Evolutionary conservation across 92 coral and sea anemone species (phyloP), one percentile per base, ranked within the genome.

Genomic region (Palythoa grandis): DNA sequence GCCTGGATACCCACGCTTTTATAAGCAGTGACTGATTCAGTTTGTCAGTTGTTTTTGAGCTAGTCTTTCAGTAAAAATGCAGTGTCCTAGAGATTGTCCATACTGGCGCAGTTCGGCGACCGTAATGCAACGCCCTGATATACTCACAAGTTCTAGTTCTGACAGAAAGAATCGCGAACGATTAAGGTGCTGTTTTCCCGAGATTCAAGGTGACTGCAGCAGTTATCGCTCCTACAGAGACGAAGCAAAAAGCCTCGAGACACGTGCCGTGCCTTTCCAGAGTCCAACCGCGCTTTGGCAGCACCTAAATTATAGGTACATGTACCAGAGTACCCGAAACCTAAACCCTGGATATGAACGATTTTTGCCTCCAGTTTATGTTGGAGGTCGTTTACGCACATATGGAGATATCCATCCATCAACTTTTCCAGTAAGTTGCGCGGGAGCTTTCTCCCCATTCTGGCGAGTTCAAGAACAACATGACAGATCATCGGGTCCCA

Each of bases 1-100:
- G 24, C 74, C 54, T 80, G 85, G 85, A 4, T 23, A 80, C 85
- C 52, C 58, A 65, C 61, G 47, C 35, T 38, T 57, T 80, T 80
- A 80, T 80, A 80, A 80, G 85, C 74, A 66, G 56, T 6, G 1
- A 25, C 38, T 20, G 72, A 43, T 50, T 20, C 2, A 15, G 19
- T 37, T 25, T 13, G 24, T 66, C 85, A 80, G 43, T 80, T 65
- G 74, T 66, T 80, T n/a, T 63, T 63, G 61, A 80, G 58, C 40
- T 80, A 22, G 61, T 54, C 82, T 24, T 19, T 11, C 3, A 76
- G 82, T 76, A 39, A 76, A 65, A 68, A 80, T 80, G 85, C 85
- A 80, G 61, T 80, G 85, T 65, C 74, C 85, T 25, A 65, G 72
- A 68, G 85, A 80, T 65, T 80, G 85, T 20, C 85, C 85, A 4